Base-by-base conservation (phyloP, 2,113 vertebrate genomes). In the Aegotheles bennettii region DNA sequence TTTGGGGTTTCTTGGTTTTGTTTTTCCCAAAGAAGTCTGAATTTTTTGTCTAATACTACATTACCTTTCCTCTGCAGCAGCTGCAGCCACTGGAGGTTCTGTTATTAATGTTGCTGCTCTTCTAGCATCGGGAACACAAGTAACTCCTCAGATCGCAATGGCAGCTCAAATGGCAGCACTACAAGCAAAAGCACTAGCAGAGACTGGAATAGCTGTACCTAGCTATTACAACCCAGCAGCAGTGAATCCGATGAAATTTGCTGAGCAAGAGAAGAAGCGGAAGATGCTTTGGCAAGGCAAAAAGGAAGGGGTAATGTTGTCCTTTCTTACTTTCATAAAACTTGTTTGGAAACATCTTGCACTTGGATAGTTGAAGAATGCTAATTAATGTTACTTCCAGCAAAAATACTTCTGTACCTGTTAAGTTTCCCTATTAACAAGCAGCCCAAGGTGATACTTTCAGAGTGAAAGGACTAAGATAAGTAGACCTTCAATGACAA, bases 241-340 rank as follows among this genome's bases (percentile, higher is more conserved):
- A 40, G 99, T 99, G 59, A 99, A 99, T 89, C 99, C 99, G 11
- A 99, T 99, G 98, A 99, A 99, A 76, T 99, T 99, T 95, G 99
- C 99, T 67, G 99, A 99, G 75, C 99, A 99, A 78, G 99, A 99
- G 91, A 99, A 99, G 56, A 99, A 99, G 94, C 97, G 99, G 90
- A 99, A 99, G 97, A 99, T 98, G 98, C 98, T 99, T 81, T 99
- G 99, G 99, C 99, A 99, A 96, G 99, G 99, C 90, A 99, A 99
- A 97, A 99, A 99, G 89, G 99, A 99, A 87, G 99, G 99, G 97
- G 99, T 99, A 98, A 98, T 97, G 82, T 64, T 57, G 51, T 51
- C 19, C 54, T 76, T 84, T 83, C 31, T 92, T 56, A 18, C 17
- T 12, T 85, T 20, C 2, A 2, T 65, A 9, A 29, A 68, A 15